Conservation (phyloP, 2,797 vertebrate species). For the Liparis tanakae region DNA sequence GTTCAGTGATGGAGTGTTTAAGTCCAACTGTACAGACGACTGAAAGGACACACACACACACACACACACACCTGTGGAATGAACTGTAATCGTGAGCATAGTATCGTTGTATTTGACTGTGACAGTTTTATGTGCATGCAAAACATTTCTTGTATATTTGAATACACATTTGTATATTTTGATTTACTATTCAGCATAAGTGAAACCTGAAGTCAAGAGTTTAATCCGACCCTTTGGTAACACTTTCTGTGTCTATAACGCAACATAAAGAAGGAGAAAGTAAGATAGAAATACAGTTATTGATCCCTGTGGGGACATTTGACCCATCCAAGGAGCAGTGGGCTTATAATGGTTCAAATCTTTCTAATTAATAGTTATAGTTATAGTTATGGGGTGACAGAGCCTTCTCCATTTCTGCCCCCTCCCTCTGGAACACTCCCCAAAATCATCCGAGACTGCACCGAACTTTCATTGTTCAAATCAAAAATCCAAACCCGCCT, state of each 20-base stretch:
- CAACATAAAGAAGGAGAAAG: background rate
- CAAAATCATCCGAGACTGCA: no score
- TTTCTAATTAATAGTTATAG: background rate
- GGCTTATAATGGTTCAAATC: background rate
- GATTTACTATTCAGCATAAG: background rate
- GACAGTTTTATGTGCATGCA: background rate
- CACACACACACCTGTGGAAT: background rate
- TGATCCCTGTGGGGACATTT: no score
- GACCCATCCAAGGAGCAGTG: no score
- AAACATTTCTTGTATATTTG: background rate
- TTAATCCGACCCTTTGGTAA: background rate
- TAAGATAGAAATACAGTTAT: no score
- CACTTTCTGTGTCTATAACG: background rate
- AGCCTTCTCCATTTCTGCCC: no score
- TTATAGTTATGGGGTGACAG: no score
- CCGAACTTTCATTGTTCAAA: no score
- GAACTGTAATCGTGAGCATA: background rate
- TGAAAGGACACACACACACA: background rate
- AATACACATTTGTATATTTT: background rate
- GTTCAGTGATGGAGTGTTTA: background rate
- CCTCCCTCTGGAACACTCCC: no score
- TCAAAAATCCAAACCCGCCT: no score
- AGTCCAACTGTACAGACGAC: background rate
- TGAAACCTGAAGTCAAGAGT: background rate
- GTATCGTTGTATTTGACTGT: background rate